Conservation (phyloP, 2,113 vertebrate species). For the Ptilorrhoa leucosticta region DNA sequence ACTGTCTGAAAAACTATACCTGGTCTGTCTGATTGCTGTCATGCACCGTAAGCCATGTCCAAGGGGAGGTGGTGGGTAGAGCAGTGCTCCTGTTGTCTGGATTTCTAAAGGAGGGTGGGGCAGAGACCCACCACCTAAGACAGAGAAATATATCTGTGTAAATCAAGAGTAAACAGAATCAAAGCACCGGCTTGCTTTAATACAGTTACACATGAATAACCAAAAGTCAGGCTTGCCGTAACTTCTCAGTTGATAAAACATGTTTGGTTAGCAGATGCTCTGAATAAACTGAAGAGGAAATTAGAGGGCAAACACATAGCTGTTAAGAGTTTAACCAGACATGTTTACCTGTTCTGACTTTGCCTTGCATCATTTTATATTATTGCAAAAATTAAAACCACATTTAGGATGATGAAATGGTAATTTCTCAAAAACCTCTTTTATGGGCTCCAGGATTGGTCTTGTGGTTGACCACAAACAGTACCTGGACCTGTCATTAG, state of each 20-base stretch:
- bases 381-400: background rate
- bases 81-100: background rate
- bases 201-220: background rate
- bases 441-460: background rate
- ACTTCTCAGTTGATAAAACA: background rate
- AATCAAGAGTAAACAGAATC: background rate
- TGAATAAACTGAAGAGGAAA: background rate
- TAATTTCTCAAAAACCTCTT: background rate
- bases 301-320: background rate
- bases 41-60: rapidly evolving
- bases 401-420: background rate
- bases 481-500: conserved; percentile 1
- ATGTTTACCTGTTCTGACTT: background rate
- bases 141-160: background rate
- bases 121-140: background rate
- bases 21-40: background rate
- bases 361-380: background rate
- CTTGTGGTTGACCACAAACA: background rate
- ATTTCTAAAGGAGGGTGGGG: background rate
- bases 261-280: background rate
- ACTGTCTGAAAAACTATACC: rapidly evolving
- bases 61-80: background rate
- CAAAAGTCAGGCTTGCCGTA: rapidly evolving
- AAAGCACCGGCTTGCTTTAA: background rate
- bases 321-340: background rate